Base-by-base conservation (phyloP, 1,140 invertebrate genomes). In the Brachionus calyciflorus region DNA sequence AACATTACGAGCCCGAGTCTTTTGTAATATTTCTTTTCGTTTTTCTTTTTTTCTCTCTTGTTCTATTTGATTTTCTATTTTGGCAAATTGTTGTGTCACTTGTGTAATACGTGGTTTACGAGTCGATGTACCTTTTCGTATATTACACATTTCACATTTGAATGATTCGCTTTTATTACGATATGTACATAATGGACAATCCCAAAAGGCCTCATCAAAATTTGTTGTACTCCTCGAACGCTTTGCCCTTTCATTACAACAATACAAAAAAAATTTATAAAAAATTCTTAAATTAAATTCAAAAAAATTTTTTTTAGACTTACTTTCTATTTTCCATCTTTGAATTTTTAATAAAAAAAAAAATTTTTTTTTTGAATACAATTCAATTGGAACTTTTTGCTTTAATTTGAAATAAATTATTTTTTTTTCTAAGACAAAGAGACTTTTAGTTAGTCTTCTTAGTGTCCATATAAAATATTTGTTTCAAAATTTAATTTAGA, bases 71-170 rank as follows among this genome's bases (percentile, higher is more conserved):
- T 51, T 70, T 48, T 70, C 65, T 28, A 70, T 70, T 30, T 28
- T 51, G 28, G 14, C 41, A 14, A 73, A 46, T 28, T 73, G 69
- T 55, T 73, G 69, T 2, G 69, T 55, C 1, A 73, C 69, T 73
- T 73, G 69, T 2, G 69, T 24, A 14, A 55, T 73, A 17, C 69
- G 51, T 19, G 69, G 69, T 33, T 55, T 49, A 87, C 89, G 86
- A 19, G 89, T 90, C 3, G 89, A 89, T 1, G 89, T 90, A 78
- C 92, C 95, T 90, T 98, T 98, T 80, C 95, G 88, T 80, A 96
- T 93, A 89, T 97, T 94, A 89, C 95, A 98, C 93, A 98, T 97
- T 82, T 93, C 90, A 89, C 94, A 97, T 89, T 97, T 97, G 87
- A 97, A 98, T 79, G 94, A 94, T 90, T 97, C 95, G 77, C 93